Conservation (phyloP, 2,113 vertebrate species). For the Chrysemys picta region DNA sequence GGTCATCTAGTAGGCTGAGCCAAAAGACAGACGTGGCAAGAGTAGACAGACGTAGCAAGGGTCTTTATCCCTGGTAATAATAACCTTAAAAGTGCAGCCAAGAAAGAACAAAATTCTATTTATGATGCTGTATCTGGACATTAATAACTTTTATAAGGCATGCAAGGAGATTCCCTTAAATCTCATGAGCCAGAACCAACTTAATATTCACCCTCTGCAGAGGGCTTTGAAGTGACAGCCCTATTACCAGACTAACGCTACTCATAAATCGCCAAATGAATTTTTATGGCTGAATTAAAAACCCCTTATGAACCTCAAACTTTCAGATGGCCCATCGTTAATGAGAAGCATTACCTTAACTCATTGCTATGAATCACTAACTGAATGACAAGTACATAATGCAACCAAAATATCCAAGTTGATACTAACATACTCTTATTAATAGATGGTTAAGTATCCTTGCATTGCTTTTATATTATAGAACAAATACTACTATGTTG, state of each 20-base stretch:
- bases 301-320: constrained; percentile 8
- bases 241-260: constrained; percentile 52
- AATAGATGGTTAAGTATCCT: background rate
- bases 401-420: background rate
- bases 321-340: constrained; percentile 8
- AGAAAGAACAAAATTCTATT: background rate
- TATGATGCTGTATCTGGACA: background rate
- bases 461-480: background rate
- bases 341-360: background rate
- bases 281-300: constrained; percentile 54
- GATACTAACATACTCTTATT: background rate
- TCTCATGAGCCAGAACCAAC: constrained; percentile 27
- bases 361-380: background rate
- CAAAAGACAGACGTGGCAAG: background rate
- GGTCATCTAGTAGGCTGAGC: background rate
- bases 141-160: background rate
- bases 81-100: background rate
- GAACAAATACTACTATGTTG: background rate
- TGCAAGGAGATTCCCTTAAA: background rate
- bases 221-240: constrained; percentile 36
- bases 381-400: background rate
- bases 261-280: constrained; percentile 33
- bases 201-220: constrained; percentile 45
- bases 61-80: background rate
- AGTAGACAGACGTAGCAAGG: background rate